These are phyloP conservation scores for Amphiura filiformis DNA, from an alignment of 35 echinoderm and acorn worm species.

Conservation along the genomic window DNA sequence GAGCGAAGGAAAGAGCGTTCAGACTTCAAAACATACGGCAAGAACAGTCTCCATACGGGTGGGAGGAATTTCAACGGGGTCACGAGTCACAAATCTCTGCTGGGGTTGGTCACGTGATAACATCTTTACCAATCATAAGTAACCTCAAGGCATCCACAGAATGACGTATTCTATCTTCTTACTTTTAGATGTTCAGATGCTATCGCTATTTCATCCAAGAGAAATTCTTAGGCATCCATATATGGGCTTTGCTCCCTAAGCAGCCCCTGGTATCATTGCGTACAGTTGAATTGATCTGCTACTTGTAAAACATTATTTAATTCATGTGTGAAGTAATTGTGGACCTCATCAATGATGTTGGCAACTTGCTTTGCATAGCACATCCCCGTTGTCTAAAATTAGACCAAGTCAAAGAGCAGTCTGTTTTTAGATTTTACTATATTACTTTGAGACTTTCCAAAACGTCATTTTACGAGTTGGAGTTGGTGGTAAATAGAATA, in stretches of 20 bases:
- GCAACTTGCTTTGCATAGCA: no score
- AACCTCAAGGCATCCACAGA: not conserved
- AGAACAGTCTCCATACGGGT: not conserved
- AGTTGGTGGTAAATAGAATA: no score
- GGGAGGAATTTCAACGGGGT: not conserved
- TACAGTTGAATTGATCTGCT: not conserved
- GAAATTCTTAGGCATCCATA: conserved; percentile 6
- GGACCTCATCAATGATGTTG: not conserved
- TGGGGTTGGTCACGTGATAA: conserved; percentile 5
- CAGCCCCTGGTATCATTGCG: not conserved
- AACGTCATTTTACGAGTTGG: no score
- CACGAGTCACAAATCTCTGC: not conserved
- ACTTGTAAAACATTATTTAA: not conserved
- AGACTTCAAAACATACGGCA: not conserved
- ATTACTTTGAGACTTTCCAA: no score
- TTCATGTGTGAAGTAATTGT: not conserved
- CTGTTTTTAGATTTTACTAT: no score
- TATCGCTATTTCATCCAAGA: conserved; percentile 1
- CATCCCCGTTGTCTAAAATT: no score
- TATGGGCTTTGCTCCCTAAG: conserved; percentile 6
- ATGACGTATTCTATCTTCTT: not conserved
- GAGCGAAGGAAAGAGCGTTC: conserved; percentile 5
- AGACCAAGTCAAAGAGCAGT: no score
- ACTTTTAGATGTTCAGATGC: not conserved
- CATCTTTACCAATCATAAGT: not conserved